Evolutionary conservation across 2,888 invertebrate genomes (phyloP), one percentile per base, ranked within the genome.

Genomic region (Drosophila fungiperda): DNA sequence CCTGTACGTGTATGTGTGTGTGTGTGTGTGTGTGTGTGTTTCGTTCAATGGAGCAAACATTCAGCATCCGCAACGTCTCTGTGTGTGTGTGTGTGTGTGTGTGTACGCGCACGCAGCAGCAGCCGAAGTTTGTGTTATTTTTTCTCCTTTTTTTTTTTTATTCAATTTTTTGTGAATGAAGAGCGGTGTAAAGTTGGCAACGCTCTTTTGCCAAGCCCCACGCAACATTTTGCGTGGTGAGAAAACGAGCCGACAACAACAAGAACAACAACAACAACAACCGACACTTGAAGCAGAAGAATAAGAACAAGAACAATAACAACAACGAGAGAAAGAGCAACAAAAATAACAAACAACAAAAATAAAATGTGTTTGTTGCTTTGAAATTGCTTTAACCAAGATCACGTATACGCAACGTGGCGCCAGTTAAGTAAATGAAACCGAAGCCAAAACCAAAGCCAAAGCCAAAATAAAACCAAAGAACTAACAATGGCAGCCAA

Each of bases 41-140:
- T 79, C 79, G 78, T 71, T 76, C 83, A 69, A 71, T 76, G 73
- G 58, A 72, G 79, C 84, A 84, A 86, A 77, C 87, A 77, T 58
- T 57, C 87, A 84, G 87, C 87, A 85, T 77, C 87, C 88, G 83
- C 42, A 55, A 17, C 55, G 40, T 50, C 23, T 49, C 29, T 62
- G 54, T 53, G 65, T 55, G 52, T 63, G 53, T 53, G 49, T 57
- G 50, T 55, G 58, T 54, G 52, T 61, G 55, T 71, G 68, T 74
- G 71, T 75, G 73, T 63, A 69, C 65, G 78, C 73, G 70, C 73
- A 76, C 73, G 68, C 68, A 79, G 64, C 67, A 58, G 32, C 26
- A 40, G 40, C 42, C 32, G 45, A 49, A 54, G 68, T 29, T 79
- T 74, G 63, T 59, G 17, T 36, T 36, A 38, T 23, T 35, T 11